phyloP scores from a whole-genome alignment of 2,888 invertebrate species.

The Spodoptera exigua region DNA sequence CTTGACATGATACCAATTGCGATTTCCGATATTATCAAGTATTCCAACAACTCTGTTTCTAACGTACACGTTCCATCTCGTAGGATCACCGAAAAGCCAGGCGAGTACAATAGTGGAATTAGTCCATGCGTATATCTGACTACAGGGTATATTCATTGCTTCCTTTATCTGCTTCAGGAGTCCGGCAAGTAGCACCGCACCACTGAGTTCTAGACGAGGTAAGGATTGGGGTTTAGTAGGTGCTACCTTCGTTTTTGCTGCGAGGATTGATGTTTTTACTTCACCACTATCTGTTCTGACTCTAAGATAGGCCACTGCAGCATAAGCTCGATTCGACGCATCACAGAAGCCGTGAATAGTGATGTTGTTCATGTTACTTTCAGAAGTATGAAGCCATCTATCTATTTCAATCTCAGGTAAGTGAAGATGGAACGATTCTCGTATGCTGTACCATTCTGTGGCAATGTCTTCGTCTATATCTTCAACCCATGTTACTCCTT shows the following conservation, averaged over 20 bases:
- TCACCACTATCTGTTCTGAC: background rate
- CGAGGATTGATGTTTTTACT: constrained; percentile 1
- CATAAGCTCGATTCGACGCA: constrained; percentile 7
- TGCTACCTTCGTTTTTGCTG: too few relatives aligned
- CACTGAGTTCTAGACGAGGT: too few relatives aligned
- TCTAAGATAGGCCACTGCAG: constrained; percentile 9
- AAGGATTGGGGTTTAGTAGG: too few relatives aligned
- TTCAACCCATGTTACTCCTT: constrained; percentile 15
- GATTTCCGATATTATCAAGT: constrained; percentile 10
- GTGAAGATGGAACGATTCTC: background rate
- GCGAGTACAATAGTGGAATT: constrained; percentile 7
- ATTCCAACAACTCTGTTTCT: constrained; percentile 9
- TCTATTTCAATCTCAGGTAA: constrained; percentile 9
- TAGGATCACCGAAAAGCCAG: constrained; percentile 6
- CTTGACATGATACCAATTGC: constrained; percentile 14
- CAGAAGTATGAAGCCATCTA: constrained; percentile 10
- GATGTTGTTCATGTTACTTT: background rate
- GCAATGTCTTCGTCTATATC: constrained; percentile 1
- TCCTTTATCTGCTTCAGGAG: constrained; percentile 6
- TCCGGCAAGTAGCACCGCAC: constrained; percentile 5
- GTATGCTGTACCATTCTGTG: background rate
- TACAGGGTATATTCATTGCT: constrained; percentile 6
- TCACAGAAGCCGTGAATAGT: constrained; percentile 21
- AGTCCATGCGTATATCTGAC: constrained; percentile 17
- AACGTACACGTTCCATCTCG: constrained; percentile 15